Conservation (phyloP, 2,797 vertebrate genomes). For the Sebastes dallii region DNA sequence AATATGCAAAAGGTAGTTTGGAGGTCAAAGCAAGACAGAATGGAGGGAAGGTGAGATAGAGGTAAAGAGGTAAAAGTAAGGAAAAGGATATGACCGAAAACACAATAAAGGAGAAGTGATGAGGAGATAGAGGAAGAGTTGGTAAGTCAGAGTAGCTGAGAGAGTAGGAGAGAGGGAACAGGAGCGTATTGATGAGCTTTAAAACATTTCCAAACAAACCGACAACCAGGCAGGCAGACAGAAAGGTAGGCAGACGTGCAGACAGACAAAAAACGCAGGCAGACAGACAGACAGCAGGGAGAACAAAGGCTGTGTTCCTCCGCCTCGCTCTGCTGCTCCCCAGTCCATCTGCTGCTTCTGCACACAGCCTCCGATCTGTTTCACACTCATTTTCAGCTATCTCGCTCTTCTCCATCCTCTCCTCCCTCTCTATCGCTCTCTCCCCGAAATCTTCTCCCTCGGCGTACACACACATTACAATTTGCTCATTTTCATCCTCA, state of each 20-base stretch:
- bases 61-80: background rate
- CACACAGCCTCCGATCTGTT: constrained; percentile 67
- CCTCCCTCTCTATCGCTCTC: background rate
- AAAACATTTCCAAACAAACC: constrained; percentile 28
- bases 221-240: constrained; percentile 20
- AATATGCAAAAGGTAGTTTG: constrained; percentile 4
- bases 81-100: background rate
- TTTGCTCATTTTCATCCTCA: constrained; percentile 44
- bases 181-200: background rate
- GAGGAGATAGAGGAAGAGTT: background rate
- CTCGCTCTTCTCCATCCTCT: constrained; percentile 47
- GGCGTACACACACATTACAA: constrained; percentile 8
- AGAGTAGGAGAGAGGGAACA: background rate
- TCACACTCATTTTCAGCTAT: constrained; percentile 72
- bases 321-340: constrained; percentile 69
- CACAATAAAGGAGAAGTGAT: background rate
- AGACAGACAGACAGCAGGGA: constrained; percentile 53
- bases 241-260: constrained; percentile 19
- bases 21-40: constrained; percentile 14
- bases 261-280: constrained; percentile 21
- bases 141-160: constrained; percentile 4
- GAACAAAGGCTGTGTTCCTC: constrained; percentile 77
- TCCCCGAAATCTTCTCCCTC: constrained; percentile 32
- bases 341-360: constrained; percentile 76
- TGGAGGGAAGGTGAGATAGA: background rate